Evolutionary conservation across 2,797 vertebrate genomes (phyloP).

Genomic region (Petrocephalus schoutedeni): DNA sequence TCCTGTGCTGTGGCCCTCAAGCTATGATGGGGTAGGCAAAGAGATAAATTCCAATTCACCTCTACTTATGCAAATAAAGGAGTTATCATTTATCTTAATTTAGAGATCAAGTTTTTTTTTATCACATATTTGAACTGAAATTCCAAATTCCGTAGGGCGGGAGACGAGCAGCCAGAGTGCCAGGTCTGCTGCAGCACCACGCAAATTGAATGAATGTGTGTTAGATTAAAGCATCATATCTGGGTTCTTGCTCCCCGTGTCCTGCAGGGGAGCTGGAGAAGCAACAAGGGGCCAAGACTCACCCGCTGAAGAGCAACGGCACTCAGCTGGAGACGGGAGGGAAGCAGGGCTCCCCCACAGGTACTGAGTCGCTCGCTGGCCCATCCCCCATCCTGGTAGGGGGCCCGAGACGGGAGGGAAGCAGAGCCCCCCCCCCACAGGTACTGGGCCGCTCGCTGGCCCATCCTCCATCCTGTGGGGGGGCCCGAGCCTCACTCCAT

Average conservation of each 20-base stretch:
- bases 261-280: constrained; percentile 90
- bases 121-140: neutral
- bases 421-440: constrained; percentile 56
- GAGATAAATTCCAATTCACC: neutral
- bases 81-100: neutral
- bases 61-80: neutral
- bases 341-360: constrained; percentile 70
- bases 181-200: neutral
- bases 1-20: neutral
- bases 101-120: neutral
- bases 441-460: constrained; percentile 39
- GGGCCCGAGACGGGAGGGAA: constrained; percentile 42
- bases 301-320: constrained; percentile 75
- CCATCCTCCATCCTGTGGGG: neutral
- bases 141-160: neutral
- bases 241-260: constrained; percentile 7
- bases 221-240: neutral
- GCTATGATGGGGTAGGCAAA: neutral
- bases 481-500: neutral
- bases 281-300: constrained; percentile 80
- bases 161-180: neutral
- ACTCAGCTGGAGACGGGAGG: constrained; percentile 77
- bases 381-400: neutral
- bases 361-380: constrained; percentile 38
- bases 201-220: neutral